Base-by-base conservation (phyloP, 2,888 invertebrate genomes). In the Unio delphinus region DNA sequence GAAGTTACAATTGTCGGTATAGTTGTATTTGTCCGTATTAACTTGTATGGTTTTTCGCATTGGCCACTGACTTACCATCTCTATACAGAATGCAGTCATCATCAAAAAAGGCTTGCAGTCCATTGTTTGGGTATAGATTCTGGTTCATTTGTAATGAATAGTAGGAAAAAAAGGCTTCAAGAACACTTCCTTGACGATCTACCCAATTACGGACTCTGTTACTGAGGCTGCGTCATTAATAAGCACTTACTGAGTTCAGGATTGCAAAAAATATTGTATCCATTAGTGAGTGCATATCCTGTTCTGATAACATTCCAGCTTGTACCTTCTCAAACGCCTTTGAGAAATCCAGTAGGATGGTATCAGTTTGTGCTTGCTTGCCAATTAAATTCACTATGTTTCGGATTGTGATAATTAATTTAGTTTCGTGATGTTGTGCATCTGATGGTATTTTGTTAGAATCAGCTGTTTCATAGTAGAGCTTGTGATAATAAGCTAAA, bases 151-250 rank as follows among this genome's bases (percentile, higher is more conserved):
- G 7, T 34, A 7, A 34, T 34, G 34, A 34, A 65, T 3, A 59
- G 23, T 6, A 65, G 34, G 58, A 59, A 65, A 5, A 30, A 7
- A 34, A 34, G 34, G 57, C 34, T 20, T 23, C 34, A n/a, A 55
- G 45, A 8, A 34, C 65, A 30, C 65, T 65, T 7, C 55, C 58
- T 15, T 54, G 63, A 15, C 59, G 57, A 58, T 1, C 58, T 57
- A 26, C 54, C 20, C 59, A 65, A 3, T 34, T 11, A 65, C 65
- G 4, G 57, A 59, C 18, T n/a, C 28, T 58, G 57, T 28, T 17
- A 0, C 45, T 17, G 59, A 65, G 18, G 57, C 34, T n/a, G 57
- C 15, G 15, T 59, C 65, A 18, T 65, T 59, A 57, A 30, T 45
- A 56, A 20, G 1, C 23, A 26, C 5, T 34, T 34, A 7, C 34